Conservation (phyloP, 64 coral and sea anemone species). For the Catalaphyllia jardinei region DNA sequence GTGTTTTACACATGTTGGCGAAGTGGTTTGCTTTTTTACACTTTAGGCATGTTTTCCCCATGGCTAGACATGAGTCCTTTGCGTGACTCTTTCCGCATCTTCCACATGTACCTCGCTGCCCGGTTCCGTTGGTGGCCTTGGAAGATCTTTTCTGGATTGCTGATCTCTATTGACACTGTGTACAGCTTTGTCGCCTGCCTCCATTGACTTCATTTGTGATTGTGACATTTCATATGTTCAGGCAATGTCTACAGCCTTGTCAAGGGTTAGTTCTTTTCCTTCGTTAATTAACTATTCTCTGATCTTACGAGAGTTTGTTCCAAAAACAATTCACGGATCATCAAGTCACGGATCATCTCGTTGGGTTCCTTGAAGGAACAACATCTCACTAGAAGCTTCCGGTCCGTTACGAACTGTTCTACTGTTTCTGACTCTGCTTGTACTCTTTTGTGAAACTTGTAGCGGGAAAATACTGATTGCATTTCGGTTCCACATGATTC, state of each 20-base stretch:
- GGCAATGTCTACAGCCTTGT: constrained; percentile 35
- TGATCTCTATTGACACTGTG: neutral
- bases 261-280: constrained; percentile 15
- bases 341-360: too few relatives aligned
- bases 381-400: constrained; percentile 10
- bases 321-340: constrained; percentile 51
- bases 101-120: neutral
- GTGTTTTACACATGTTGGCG: constrained; percentile 27
- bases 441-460: neutral
- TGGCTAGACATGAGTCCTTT: constrained; percentile 16
- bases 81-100: neutral
- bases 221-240: constrained; percentile 26
- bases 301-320: too few relatives aligned
- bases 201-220: constrained; percentile 35
- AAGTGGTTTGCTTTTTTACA: constrained; percentile 42
- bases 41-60: constrained; percentile 42
- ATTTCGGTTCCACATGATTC: constrained; percentile 13
- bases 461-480: constrained; percentile 27
- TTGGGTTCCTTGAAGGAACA: constrained; percentile 12
- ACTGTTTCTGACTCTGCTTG: constrained; percentile 8
- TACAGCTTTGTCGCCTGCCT: neutral
- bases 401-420: constrained; percentile 43
- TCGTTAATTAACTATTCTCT: constrained; percentile 40
- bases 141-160: neutral
- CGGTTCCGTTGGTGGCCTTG: too few relatives aligned